Conservation (phyloP, 2,797 vertebrate genomes). For the Meda fulgida region DNA sequence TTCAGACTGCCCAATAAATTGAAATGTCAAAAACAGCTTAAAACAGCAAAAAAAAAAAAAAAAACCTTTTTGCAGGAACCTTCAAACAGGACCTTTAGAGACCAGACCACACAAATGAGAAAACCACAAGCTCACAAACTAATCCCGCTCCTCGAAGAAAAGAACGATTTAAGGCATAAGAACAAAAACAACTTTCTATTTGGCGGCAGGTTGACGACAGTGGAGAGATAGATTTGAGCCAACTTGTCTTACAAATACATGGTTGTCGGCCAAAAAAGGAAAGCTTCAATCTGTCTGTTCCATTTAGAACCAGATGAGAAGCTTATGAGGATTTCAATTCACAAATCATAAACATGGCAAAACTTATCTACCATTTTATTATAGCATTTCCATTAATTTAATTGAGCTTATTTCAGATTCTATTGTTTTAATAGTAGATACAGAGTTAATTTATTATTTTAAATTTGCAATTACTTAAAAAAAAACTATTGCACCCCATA, state of each 20-base stretch:
- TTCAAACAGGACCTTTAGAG: slow-evolving; percentile 32
- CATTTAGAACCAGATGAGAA: slow-evolving; percentile 27
- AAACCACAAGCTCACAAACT: slow-evolving; percentile 40
- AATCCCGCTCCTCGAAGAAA: slow-evolving; percentile 42
- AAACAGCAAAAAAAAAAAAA: slow-evolving; percentile 22
- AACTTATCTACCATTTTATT: background rate
- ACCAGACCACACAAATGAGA: slow-evolving; percentile 43
- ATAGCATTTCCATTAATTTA: slow-evolving; percentile 1
- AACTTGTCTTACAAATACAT: slow-evolving; percentile 39
- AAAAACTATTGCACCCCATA: background rate
- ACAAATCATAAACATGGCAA: background rate
- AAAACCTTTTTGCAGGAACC: background rate
- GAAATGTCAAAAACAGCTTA: slow-evolving; percentile 38
- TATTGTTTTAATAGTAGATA: background rate
- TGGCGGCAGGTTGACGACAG: slow-evolving; percentile 18
- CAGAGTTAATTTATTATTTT: background rate
- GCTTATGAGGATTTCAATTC: slow-evolving; percentile 17
- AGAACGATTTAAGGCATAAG: slow-evolving; percentile 44
- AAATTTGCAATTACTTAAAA: background rate
- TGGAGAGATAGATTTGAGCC: slow-evolving; percentile 34
- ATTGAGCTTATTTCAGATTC: background rate
- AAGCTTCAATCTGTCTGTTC: slow-evolving; percentile 33
- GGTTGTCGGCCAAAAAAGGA: slow-evolving; percentile 18
- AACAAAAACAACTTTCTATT: slow-evolving; percentile 45
- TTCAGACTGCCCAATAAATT: slow-evolving; percentile 14